A percentile compares a stretch with the other conserved stretches of the same genome.
These are phyloP conservation scores for Picathartes gymnocephalus DNA, from an alignment of 2,113 vertebrate species.

Conservation along the genomic window DNA sequence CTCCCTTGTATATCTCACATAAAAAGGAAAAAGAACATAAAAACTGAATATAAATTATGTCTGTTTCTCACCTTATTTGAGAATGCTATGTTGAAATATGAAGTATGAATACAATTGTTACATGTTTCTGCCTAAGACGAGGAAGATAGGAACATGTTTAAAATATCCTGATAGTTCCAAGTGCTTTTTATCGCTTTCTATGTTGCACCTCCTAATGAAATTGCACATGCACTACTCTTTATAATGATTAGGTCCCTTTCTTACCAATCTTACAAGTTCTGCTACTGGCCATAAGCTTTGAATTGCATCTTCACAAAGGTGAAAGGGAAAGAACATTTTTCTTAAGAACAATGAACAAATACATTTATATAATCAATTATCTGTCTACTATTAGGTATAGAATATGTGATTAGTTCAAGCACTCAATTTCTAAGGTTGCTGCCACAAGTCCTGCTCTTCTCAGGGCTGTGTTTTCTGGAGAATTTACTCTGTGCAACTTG, in stretches of 20 bases:
- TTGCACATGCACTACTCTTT: not conserved
- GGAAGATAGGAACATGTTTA: not conserved
- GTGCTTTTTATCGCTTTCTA: not conserved
- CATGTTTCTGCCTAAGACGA: not conserved
- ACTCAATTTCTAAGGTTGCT: not conserved
- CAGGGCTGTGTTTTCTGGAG: not conserved
- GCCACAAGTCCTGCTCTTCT: not conserved
- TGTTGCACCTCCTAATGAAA: not conserved
- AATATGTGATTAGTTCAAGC: not conserved
- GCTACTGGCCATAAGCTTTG: not conserved
- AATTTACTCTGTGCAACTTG: not conserved
- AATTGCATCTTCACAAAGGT: not conserved
- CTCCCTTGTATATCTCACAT: not conserved
- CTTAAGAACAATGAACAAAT: not conserved
- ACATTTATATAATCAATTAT: not conserved
- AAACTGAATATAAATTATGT: not conserved
- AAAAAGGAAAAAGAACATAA: not conserved
- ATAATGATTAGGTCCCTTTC: not conserved
- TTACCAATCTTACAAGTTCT: not conserved
- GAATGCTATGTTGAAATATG: not conserved
- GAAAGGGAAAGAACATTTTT: not conserved
- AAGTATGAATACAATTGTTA: not conserved
- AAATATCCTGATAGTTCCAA: not conserved
- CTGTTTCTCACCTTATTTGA: not conserved
- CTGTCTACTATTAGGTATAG: not conserved